Percentiles rank a stretch among this genome's conserved stretches.
Evolutionary conservation across 2,113 vertebrate species (phyloP).

Genomic region (Ranitomeya imitator): DNA sequence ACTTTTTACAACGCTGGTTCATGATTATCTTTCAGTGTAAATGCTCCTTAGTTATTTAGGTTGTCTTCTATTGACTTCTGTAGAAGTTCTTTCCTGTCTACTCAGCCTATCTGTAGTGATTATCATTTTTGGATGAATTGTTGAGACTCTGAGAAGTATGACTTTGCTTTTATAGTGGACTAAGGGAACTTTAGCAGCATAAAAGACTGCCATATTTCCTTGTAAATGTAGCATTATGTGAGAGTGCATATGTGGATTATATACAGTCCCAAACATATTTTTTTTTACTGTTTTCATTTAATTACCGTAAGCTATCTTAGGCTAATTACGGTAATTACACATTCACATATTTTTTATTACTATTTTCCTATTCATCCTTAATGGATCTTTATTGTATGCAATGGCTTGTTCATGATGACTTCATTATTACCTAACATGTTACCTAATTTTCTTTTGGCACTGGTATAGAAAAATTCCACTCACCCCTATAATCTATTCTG

Average conservation of each 20-base stretch:
- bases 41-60: neutral
- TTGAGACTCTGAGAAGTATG: neutral
- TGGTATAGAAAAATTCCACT: neutral
- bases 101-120: no score
- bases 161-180: neutral
- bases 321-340: neutral
- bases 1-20: no score
- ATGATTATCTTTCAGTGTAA: no score
- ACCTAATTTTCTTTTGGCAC: neutral
- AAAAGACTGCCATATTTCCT: neutral
- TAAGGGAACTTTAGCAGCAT: neutral
- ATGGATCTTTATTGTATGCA: neutral
- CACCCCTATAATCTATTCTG: neutral
- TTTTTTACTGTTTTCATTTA: no score
- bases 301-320: neutral
- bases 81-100: neutral
- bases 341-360: neutral
- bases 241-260: neutral
- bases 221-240: neutral
- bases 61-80: neutral
- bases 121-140: neutral
- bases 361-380: no score
- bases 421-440: neutral
- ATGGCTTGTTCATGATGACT: neutral
- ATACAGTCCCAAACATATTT: neutral